Evolutionary conservation across 2,113 vertebrate genomes (phyloP), one percentile per base, ranked within the genome.

Genomic region (Caranx melampygus): DNA sequence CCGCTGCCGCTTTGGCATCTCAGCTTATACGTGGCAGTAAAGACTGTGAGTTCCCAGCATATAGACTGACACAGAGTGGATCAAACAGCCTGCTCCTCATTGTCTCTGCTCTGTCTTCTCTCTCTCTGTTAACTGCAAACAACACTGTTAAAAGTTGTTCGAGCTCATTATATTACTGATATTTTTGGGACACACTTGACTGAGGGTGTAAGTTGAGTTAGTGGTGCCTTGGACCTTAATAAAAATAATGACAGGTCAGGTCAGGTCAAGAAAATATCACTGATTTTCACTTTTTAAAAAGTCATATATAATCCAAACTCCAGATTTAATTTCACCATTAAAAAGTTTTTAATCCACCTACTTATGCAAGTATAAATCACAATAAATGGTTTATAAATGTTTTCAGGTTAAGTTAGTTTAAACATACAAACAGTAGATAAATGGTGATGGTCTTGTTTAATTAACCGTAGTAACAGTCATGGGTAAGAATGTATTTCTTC

Each of bases 21-120:
- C 70, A 49, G 83, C 33, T 83, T 67, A 79, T 92, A 95, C 94
- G 93, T 94, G 94, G 92, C 93, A 93, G 86, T 20, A 65, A 59
- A 77, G 59, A 62, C 55, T 83, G 33, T 69, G 49, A 58, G 26
- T 49, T 18, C 5, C 11, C 60, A 54, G 57, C 31, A 55, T 69
- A 72, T 67, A 80, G 33, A 63, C 33, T n/a, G 6, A 76, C 31
- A 26, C 16, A n/a, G 11, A 59, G 21, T 5, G 35, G 5, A 82
- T 65, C 34, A 70, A 26, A 70, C 51, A 4, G 13, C 62, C 31
- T 18, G 18, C 26, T 33, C 45, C 18, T 18, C 62, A 42, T 20
- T 20, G 31, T 16, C 6, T n/a, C 55, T 61, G 33, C 4, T 57
- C 8, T 34, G 8, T 3, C 35, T 68, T 18, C 34, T 20, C 4